A percentile compares a stretch with the other conserved stretches of the same genome.
phyloP scores from a whole-genome alignment of 2,888 invertebrate genomes.

The Crossocerus cetratus region DNA sequence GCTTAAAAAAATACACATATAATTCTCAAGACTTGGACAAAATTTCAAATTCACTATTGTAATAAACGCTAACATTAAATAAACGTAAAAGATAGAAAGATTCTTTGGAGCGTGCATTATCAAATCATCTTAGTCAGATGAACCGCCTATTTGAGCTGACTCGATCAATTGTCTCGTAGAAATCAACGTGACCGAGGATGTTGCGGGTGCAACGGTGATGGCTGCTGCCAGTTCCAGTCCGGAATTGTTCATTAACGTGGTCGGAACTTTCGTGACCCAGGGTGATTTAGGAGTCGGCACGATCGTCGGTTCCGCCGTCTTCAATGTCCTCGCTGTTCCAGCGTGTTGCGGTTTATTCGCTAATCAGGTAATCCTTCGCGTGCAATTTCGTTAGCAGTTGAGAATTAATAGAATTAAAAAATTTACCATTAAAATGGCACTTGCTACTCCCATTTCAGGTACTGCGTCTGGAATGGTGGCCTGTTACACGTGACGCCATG shows the following conservation, averaged over 20 bases:
- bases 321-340: conserved; percentile 87
- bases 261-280: conserved; percentile 88
- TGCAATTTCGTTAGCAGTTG: too few species aligned
- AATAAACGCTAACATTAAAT: too few species aligned
- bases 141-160: conserved; percentile 8
- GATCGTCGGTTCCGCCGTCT: conserved; percentile 87
- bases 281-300: conserved; percentile 88
- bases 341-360: conserved; percentile 85
- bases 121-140: too few species aligned
- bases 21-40: too few species aligned
- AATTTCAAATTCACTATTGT: too few species aligned
- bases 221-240: conserved; percentile 92
- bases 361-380: conserved; percentile 77
- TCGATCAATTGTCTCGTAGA: conserved; percentile 22
- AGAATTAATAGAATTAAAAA: too few species aligned
- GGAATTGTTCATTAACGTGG: conserved; percentile 90
- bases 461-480: conserved; percentile 86
- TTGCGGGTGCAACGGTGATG: conserved; percentile 95
- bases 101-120: too few species aligned
- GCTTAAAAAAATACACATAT: too few species aligned
- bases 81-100: too few species aligned
- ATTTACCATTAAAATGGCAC: too few species aligned
- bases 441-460: conserved; percentile 76
- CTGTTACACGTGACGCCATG: conserved; percentile 85
- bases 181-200: conserved; percentile 82